Percentiles rank a stretch among this genome's conserved stretches.
Evolutionary conservation across 2,888 invertebrate genomes (phyloP).

Genomic region (Epirrhoe alternata): DNA sequence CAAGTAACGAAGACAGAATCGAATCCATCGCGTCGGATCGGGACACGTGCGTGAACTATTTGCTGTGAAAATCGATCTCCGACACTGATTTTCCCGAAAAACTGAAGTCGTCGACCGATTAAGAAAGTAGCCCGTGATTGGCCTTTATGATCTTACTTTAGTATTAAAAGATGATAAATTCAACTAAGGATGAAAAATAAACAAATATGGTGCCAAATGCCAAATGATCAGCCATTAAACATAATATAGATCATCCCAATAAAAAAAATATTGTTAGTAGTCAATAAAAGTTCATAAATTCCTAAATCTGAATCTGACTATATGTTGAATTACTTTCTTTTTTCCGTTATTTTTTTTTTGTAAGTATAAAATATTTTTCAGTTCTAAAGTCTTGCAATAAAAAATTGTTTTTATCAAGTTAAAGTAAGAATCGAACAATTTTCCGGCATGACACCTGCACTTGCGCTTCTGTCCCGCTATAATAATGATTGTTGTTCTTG

Average conservation of each 20-base stretch:
- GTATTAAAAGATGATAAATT: background rate
- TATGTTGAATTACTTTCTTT: background rate
- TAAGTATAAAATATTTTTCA: too few species aligned
- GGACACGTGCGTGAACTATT: constrained; percentile 82
- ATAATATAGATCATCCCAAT: too few species aligned
- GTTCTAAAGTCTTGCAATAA: background rate
- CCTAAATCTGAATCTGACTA: too few species aligned
- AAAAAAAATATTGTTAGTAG: too few species aligned
- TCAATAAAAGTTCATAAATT: too few species aligned
- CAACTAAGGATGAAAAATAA: too few species aligned
- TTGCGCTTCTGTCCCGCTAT: constrained; percentile 69
- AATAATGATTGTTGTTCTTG: constrained; percentile 65
- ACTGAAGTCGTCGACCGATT: constrained; percentile 76
- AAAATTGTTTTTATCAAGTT: background rate
- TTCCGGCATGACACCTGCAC: constrained; percentile 75
- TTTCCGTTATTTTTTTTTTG: too few species aligned
- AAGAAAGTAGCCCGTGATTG: constrained; percentile 48
- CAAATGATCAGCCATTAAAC: too few species aligned
- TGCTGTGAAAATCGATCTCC: constrained; percentile 81
- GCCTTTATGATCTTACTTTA: background rate
- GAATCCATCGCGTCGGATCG: constrained; percentile 58
- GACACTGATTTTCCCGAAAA: constrained; percentile 71
- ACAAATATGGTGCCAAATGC: too few species aligned
- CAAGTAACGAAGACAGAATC: constrained; percentile 56
- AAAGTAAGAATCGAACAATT: constrained; percentile 56